Conservation (phyloP, 1,140 invertebrate species). For the Oreohelix idahoensis region DNA sequence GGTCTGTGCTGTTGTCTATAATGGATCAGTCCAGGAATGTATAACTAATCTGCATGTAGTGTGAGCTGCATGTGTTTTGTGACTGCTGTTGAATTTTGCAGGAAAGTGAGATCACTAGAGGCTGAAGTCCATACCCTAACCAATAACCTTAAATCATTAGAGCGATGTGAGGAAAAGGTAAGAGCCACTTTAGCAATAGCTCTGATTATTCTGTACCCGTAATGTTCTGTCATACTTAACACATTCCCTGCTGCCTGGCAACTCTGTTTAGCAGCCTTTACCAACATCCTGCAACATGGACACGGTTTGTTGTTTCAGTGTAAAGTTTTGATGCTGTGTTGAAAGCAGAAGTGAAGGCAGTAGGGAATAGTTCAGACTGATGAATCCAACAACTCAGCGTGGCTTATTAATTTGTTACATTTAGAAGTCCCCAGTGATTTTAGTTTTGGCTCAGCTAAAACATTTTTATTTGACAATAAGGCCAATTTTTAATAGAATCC, state of each 20-base stretch:
- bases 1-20: too few relatives aligned
- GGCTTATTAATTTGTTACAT: not conserved
- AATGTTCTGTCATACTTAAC: not conserved
- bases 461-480: too few relatives aligned
- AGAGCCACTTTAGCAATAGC: constrained; percentile 34
- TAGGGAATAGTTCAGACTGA: not conserved
- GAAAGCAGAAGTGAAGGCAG: not conserved
- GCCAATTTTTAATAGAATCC: too few relatives aligned
- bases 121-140: constrained; percentile 69
- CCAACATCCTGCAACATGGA: not conserved
- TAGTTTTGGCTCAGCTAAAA: too few relatives aligned
- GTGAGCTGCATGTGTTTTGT: constrained; percentile 25
- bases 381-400: not conserved
- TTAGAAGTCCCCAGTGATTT: too few relatives aligned
- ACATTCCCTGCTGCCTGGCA: not conserved
- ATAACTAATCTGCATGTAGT: constrained; percentile 3
- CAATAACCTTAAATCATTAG: constrained; percentile 69
- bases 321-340: too few relatives aligned
- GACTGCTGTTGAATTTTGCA: constrained; percentile 63
- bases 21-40: not conserved
- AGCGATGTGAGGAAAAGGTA: constrained; percentile 79
- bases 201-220: not conserved
- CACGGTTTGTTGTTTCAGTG: not conserved
- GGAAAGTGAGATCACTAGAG: constrained; percentile 69
- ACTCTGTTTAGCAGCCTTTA: not conserved